Evolutionary conservation across 2,113 vertebrate species (phyloP).

Genomic region (Elephantulus edwardii): DNA sequence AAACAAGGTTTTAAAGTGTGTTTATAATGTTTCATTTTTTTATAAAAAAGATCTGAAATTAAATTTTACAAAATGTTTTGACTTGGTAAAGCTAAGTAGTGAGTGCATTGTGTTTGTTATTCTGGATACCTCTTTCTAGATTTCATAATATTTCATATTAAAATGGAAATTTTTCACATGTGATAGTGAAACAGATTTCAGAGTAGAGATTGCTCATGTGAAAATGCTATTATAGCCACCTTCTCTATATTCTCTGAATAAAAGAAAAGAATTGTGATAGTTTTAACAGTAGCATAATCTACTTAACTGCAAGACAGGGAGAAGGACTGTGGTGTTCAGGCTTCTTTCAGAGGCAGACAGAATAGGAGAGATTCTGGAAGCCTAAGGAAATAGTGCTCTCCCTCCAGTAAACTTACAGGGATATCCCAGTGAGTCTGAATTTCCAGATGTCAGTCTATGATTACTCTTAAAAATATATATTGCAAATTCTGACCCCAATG

Average conservation of each 20-base stretch:
- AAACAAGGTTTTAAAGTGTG: background rate
- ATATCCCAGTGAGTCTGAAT: background rate
- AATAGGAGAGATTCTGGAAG: background rate
- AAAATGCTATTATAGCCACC: conserved; percentile 1
- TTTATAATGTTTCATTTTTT: conserved; percentile 17
- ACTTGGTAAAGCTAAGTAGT: conserved; percentile 14
- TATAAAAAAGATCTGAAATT: conserved; percentile 8
- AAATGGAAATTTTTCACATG: conserved; percentile 19
- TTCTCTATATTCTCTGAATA: conserved; percentile 9
- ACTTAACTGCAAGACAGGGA: background rate
- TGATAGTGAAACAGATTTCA: conserved; percentile 34
- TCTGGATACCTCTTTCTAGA: conserved; percentile 2
- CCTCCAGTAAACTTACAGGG: background rate
- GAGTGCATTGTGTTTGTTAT: background rate
- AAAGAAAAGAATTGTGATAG: conserved; percentile 28
- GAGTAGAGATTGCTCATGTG: background rate
- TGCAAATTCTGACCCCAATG: too few species aligned
- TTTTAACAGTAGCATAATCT: conserved; percentile 32
- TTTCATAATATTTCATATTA: conserved; percentile 42
- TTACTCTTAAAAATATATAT: too few species aligned
- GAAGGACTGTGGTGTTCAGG: background rate
- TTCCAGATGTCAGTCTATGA: background rate
- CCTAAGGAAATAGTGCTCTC: background rate
- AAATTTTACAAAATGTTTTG: conserved; percentile 39
- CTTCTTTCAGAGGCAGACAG: background rate